Percentiles rank a stretch among this genome's conserved stretches.
Evolutionary conservation across 2,797 vertebrate species (phyloP).

Genomic region (Neostethus bicornis): DNA sequence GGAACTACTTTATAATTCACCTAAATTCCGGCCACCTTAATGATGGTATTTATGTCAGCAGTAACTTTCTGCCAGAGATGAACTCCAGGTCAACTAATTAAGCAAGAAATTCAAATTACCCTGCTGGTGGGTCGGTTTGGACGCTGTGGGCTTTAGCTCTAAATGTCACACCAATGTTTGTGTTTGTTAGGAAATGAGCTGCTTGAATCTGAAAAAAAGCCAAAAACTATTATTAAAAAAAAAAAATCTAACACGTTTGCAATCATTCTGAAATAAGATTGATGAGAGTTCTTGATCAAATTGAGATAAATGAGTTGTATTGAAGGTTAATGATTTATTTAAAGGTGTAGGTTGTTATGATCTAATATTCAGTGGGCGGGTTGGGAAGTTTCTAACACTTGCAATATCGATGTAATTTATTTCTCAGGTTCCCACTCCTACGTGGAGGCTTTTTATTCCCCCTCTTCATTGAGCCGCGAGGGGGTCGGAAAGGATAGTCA

Average conservation of each 20-base stretch:
- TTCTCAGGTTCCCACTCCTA: conserved; percentile 67
- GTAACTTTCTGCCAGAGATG: conserved; percentile 37
- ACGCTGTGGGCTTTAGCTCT: conserved; percentile 53
- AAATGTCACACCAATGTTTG: conserved; percentile 71
- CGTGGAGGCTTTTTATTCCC: conserved; percentile 17
- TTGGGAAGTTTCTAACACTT: conserved; percentile 62
- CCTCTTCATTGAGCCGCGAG: conserved; percentile 29
- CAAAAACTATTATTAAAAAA: conserved; percentile 60
- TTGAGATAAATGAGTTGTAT: conserved; percentile 53
- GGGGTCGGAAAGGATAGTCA: conserved; percentile 64
- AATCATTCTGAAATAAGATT: conserved; percentile 39
- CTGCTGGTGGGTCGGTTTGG: conserved; percentile 44
- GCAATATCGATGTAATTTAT: conserved; percentile 69
- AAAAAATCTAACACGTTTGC: conserved; percentile 55
- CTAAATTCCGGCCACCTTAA: conserved; percentile 44
- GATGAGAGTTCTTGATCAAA: conserved; percentile 67
- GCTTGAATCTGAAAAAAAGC: conserved; percentile 46
- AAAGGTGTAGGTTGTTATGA: conserved; percentile 62
- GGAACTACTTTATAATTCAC: conserved; percentile 27
- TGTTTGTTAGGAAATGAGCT: conserved; percentile 43
- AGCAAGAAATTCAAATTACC: conserved; percentile 62
- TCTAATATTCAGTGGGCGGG: conserved; percentile 70
- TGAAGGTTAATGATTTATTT: conserved; percentile 72
- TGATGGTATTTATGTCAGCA: conserved; percentile 53
- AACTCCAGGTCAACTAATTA: conserved; percentile 69